These are phyloP conservation scores for Platyrinchus mystaceus DNA, from an alignment of 2,797 vertebrate genomes.

Conservation along the genomic window DNA sequence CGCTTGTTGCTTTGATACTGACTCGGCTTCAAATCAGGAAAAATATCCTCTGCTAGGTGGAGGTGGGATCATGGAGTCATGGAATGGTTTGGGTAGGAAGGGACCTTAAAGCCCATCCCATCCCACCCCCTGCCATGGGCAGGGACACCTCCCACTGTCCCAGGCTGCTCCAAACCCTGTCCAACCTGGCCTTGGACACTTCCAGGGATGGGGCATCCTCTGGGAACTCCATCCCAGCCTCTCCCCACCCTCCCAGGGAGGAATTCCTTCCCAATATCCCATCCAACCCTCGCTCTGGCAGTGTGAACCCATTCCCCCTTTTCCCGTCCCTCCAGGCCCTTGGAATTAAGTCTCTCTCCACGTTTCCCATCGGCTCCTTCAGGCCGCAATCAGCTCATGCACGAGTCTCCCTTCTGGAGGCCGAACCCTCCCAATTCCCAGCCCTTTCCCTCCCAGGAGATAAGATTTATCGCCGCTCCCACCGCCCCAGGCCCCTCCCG, in stretches of 20 bases:
- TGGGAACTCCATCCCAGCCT: background rate
- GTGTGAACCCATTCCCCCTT: rapidly evolving
- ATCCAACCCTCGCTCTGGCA: rapidly evolving
- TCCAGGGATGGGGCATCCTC: background rate
- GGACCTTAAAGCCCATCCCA: rapidly evolving
- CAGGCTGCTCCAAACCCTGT: background rate
- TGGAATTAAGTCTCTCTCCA: rapidly evolving
- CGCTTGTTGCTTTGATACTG: background rate
- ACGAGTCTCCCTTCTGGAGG: rapidly evolving
- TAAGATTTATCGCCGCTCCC: rapidly evolving
- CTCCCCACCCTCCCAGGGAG: rapidly evolving
- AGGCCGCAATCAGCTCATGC: rapidly evolving
- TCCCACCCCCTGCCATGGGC: rapidly evolving
- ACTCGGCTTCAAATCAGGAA: background rate
- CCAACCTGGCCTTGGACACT: background rate
- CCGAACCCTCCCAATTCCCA: background rate
- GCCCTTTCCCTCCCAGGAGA: background rate
- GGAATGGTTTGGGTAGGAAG: rapidly evolving
- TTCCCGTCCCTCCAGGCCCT: too few relatives aligned
- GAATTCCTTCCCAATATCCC: background rate
- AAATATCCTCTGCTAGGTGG: background rate
- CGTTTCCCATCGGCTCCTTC: background rate
- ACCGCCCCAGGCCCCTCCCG: background rate
- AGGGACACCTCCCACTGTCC: rapidly evolving
- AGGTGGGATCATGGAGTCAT: rapidly evolving